Evolutionary conservation across 1,140 invertebrate species (phyloP).

Genomic region (Portunus trituberculatus): DNA sequence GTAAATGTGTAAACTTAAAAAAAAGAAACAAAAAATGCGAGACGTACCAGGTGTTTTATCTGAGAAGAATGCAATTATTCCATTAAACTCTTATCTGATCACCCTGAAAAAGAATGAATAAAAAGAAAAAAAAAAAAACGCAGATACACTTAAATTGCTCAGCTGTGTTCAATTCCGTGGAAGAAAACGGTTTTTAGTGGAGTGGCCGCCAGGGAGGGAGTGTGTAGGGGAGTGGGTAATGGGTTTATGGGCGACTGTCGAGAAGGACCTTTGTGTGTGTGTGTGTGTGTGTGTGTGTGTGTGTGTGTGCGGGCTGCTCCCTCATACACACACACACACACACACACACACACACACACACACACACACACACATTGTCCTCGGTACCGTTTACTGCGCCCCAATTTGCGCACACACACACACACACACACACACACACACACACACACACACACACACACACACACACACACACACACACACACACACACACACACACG

Average conservation of each 20-base stretch:
- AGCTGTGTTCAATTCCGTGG: no score
- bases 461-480: conserved; percentile 29
- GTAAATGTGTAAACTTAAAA: no score
- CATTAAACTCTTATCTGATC: no score
- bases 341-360: conserved; percentile 30
- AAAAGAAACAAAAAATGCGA: no score
- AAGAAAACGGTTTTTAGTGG: not conserved
- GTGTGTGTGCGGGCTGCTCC: not conserved
- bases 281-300: no score
- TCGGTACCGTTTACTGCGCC: no score
- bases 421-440: conserved; percentile 35
- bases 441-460: conserved; percentile 29
- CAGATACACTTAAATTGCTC: no score
- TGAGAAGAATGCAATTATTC: no score
- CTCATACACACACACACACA: conserved; percentile 6
- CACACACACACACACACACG: conserved; percentile 15
- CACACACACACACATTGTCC: conserved; percentile 17
- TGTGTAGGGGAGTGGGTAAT: not conserved
- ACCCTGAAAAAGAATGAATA: no score
- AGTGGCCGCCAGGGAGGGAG: not conserved
- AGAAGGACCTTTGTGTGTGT: not conserved
- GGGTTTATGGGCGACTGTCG: not conserved
- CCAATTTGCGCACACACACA: not conserved
- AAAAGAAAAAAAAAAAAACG: no score
- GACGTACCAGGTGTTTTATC: no score